Percentiles rank a stretch among this genome's conserved stretches.
These are phyloP conservation scores for Eupsilia transversa DNA, from an alignment of 2,888 invertebrate genomes.

Conservation along the genomic window DNA sequence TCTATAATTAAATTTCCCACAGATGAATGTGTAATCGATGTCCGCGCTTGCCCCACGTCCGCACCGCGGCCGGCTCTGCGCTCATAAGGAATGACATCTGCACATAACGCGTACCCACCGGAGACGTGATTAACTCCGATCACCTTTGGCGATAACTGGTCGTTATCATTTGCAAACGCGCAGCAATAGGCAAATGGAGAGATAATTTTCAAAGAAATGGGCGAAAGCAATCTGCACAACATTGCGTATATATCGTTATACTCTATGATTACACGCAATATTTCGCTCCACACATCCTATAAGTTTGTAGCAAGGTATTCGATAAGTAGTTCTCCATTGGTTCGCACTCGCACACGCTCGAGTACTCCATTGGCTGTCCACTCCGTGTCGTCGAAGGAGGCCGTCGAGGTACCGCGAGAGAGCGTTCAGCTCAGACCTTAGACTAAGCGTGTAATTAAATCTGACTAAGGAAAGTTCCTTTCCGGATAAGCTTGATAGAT, in stretches of 20 bases:
- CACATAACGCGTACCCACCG: conserved; percentile 14
- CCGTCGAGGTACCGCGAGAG: conserved; percentile 38
- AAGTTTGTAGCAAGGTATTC: neutral
- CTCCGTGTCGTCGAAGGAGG: conserved; percentile 6
- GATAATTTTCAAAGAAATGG: conserved; percentile 1
- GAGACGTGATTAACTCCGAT: conserved; percentile 35
- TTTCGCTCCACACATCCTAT: neutral
- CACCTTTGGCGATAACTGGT: conserved; percentile 43
- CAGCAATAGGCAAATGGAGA: conserved; percentile 4
- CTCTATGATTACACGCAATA: neutral
- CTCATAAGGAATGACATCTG: conserved; percentile 22
- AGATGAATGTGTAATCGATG: conserved; percentile 23
- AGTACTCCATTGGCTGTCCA: conserved; percentile 17
- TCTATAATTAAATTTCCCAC: conserved; percentile 22
- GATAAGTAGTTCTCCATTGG: neutral
- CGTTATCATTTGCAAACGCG: conserved; percentile 32
- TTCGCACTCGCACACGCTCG: neutral
- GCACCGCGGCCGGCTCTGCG: neutral
- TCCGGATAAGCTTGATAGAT: conserved; percentile 50
- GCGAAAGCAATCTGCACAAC: neutral
- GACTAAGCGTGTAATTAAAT: conserved; percentile 63
- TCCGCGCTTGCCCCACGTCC: conserved; percentile 5
- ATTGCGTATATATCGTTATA: neutral
- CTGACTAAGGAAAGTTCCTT: conserved; percentile 60
- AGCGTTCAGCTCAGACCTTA: conserved; percentile 45